Percentiles rank a stretch among this genome's conserved stretches.
phyloP scores from a whole-genome alignment of 2,113 vertebrate genomes.

The Manacus vitellinus region DNA sequence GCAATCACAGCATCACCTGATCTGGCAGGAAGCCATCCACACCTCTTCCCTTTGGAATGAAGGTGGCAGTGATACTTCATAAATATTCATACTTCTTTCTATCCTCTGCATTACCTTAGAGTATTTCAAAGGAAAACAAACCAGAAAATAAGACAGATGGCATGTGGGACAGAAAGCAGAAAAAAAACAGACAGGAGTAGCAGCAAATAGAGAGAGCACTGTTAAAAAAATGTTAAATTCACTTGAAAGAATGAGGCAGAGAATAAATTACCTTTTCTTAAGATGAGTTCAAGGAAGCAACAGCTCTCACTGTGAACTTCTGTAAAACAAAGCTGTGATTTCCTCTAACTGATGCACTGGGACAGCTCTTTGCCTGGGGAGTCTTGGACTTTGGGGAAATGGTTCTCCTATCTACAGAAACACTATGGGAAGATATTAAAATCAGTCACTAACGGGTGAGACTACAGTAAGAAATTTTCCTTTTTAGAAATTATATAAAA shows the following conservation, averaged over 20 bases:
- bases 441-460: neutral
- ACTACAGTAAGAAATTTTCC: neutral
- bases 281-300: neutral
- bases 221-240: neutral
- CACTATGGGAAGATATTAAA: neutral
- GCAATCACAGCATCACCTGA: neutral
- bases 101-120: neutral
- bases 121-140: constrained; percentile 15
- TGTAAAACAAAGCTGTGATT: neutral
- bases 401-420: neutral
- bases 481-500: neutral
- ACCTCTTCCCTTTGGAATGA: neutral
- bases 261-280: neutral
- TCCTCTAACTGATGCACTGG: neutral
- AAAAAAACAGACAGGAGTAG: neutral
- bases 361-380: neutral
- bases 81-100: neutral
- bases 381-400: neutral
- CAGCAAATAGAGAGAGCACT: neutral
- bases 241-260: neutral
- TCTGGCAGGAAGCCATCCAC: neutral
- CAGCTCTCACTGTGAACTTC: neutral
- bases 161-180: neutral
- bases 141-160: constrained; percentile 25
- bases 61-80: neutral